Conservation (phyloP, 2,888 invertebrate genomes). For the Microctonus hyperodae region DNA sequence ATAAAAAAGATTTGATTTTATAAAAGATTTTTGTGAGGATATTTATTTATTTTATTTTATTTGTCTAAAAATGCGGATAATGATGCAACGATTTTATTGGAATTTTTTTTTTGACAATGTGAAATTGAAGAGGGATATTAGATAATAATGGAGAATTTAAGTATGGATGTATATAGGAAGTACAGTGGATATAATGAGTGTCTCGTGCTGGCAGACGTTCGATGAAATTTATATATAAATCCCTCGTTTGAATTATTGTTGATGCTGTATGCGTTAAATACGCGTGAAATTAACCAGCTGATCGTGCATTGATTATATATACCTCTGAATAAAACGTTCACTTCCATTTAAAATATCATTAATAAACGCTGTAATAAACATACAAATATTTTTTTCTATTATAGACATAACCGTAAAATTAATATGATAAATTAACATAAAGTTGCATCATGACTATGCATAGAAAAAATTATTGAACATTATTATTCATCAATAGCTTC, state of each 20-base stretch:
- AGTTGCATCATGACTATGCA: slow-evolving; percentile 5
- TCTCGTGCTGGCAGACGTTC: slow-evolving; percentile 47
- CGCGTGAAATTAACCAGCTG: slow-evolving; percentile 60
- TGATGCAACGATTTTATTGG: too few species aligned
- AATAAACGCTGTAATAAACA: slow-evolving; percentile 30
- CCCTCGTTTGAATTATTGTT: slow-evolving; percentile 55
- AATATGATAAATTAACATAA: slow-evolving; percentile 48
- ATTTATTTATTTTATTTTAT: too few species aligned
- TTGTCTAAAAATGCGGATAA: too few species aligned
- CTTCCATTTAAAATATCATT: slow-evolving; percentile 53
- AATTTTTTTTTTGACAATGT: too few species aligned
- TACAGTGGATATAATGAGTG: slow-evolving; percentile 47
- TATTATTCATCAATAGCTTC: neutral
- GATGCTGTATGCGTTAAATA: slow-evolving; percentile 57
- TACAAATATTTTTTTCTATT: too few species aligned
- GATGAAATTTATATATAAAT: slow-evolving; percentile 48
- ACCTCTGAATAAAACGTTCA: slow-evolving; percentile 43
- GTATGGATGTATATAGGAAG: neutral
- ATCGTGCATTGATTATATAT: slow-evolving; percentile 48
- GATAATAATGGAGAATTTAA: neutral
- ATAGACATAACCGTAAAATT: slow-evolving; percentile 46
- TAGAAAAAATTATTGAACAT: neutral
- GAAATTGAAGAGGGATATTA: too few species aligned
- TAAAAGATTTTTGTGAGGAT: too few species aligned
- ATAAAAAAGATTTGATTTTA: neutral